Evolutionary conservation across 2,797 vertebrate genomes (phyloP).

Genomic region (Hozukius guyotensis): DNA sequence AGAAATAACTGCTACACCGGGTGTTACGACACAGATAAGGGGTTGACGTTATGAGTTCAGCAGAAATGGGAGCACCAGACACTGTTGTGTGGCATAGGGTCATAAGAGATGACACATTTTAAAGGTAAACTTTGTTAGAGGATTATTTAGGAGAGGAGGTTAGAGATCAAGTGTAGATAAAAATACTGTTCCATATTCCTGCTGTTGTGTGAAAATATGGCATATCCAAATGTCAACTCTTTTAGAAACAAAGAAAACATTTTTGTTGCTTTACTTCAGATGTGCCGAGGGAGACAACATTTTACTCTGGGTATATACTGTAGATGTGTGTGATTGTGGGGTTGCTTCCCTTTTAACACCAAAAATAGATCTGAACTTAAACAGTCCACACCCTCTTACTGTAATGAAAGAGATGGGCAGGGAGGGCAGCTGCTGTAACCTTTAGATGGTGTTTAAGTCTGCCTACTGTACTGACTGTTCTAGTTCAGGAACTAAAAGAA

Average conservation of each 20-base stretch:
- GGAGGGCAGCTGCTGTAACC: slow-evolving; percentile 5
- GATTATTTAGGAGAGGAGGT: not conserved
- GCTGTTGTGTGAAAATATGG: not conserved
- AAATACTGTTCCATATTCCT: not conserved
- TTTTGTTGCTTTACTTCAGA: not conserved
- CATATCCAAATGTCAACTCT: not conserved
- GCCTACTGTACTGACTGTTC: not conserved
- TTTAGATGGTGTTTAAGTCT: not conserved
- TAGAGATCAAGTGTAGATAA: not conserved
- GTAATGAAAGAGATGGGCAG: slow-evolving; percentile 48
- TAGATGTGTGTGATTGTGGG: not conserved
- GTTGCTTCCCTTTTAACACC: not conserved
- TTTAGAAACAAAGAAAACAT: not conserved
- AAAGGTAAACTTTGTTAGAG: not conserved
- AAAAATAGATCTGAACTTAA: slow-evolving; percentile 42
- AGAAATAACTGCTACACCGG: not conserved
- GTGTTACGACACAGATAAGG: not conserved
- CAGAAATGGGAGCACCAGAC: not conserved
- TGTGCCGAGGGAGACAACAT: not conserved
- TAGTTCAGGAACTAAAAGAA: not conserved
- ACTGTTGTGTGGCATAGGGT: not conserved
- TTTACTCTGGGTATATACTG: not conserved
- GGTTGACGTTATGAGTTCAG: not conserved
- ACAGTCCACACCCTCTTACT: slow-evolving; percentile 22
- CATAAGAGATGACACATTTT: not conserved